Conservation (phyloP, 1,140 invertebrate species). For the Chymomyza costata region DNA sequence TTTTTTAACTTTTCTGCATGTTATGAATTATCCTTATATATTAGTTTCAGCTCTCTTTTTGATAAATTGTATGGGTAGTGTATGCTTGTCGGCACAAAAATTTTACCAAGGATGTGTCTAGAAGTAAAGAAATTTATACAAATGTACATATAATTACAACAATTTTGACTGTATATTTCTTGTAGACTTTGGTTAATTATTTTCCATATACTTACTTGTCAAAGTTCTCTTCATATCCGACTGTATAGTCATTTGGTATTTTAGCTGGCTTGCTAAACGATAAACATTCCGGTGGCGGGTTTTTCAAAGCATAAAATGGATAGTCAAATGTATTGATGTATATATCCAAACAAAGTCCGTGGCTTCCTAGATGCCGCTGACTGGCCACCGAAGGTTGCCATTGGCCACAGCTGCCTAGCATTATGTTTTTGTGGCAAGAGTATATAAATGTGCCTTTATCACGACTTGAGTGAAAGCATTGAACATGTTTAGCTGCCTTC, state of each 20-base stretch:
- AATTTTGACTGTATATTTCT: background rate
- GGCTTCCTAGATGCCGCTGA: slow-evolving; percentile 60
- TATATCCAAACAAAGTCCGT: slow-evolving; percentile 67
- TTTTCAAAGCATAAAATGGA: slow-evolving; percentile 61
- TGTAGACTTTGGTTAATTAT: background rate
- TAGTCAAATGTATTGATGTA: slow-evolving; percentile 70
- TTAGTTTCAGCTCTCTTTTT: slow-evolving; percentile 46
- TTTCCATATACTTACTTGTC: slow-evolving; percentile 33
- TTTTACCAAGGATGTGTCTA: slow-evolving; percentile 48
- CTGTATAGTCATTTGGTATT: slow-evolving; percentile 52
- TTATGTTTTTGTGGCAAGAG: slow-evolving; percentile 68
- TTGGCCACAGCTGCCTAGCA: slow-evolving; percentile 61
- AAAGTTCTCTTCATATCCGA: slow-evolving; percentile 65
- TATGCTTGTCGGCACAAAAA: slow-evolving; percentile 61
- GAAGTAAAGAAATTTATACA: slow-evolving; percentile 15
- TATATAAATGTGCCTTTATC: slow-evolving; percentile 64
- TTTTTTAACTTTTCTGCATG: background rate
- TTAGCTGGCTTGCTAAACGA: slow-evolving; percentile 29
- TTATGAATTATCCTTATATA: slow-evolving; percentile 9
- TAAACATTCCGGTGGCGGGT: slow-evolving; percentile 39
- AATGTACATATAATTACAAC: background rate
- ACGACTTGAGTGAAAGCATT: slow-evolving; percentile 68
- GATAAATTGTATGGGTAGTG: slow-evolving; percentile 68
- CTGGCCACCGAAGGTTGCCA: slow-evolving; percentile 56
- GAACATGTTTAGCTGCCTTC: slow-evolving; percentile 57